Evolutionary conservation across 2,113 vertebrate genomes (phyloP).

Genomic region (human): GRCh38 chr20:13113501-13114000

Average conservation of each 20-base stretch:
- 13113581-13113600: neutral
- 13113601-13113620: neutral
- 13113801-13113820: neutral
- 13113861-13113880: neutral
- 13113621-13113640: neutral
- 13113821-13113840: neutral
- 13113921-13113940: neutral
- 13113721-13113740: neutral
- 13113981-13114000: neutral
- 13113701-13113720: neutral
- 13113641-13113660: neutral
- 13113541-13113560: neutral
- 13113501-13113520: neutral
- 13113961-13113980: neutral
- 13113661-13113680: neutral
- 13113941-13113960: neutral
- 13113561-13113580: neutral
- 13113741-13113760: neutral
- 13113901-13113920: neutral
- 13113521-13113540: neutral
- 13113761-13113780: neutral
- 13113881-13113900: neutral
- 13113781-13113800: slow-evolving; percentile 28
- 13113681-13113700: neutral
- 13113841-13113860: neutral